Percentiles rank a stretch among this genome's conserved stretches.
Evolutionary conservation across 23 tunicate species (phyloP).

Genomic region (Clavelina lepadiformis): DNA sequence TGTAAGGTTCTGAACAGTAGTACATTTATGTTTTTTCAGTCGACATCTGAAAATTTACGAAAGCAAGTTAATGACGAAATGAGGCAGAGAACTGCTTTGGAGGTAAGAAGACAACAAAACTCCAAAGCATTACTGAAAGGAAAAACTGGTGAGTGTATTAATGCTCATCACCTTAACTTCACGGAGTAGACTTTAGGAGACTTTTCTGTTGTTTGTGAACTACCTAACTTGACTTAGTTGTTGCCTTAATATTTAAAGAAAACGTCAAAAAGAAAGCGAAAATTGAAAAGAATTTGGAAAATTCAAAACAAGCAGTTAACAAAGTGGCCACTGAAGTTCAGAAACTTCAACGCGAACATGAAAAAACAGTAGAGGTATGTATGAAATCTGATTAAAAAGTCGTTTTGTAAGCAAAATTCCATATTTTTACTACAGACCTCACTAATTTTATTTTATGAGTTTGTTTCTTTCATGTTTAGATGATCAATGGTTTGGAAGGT

Average conservation of each 20-base stretch:
- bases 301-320: constrained; percentile 54
- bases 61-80: constrained; percentile 85
- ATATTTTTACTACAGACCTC: too few relatives aligned
- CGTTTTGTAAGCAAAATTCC: too few relatives aligned
- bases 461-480: background rate
- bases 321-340: constrained; percentile 56
- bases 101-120: constrained; percentile 64
- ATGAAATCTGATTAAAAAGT: too few relatives aligned
- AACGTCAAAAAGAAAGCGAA: constrained; percentile 61
- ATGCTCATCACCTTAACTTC: background rate
- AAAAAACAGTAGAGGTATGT: constrained; percentile 34
- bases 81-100: constrained; percentile 72
- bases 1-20: background rate
- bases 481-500: constrained; percentile 16
- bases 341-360: constrained; percentile 43
- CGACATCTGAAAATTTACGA: constrained; percentile 61
- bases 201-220: too few relatives aligned
- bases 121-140: constrained; percentile 62
- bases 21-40: constrained; percentile 17
- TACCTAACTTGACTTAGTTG: background rate
- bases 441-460: too few relatives aligned
- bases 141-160: constrained; percentile 43
- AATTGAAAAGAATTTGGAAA: constrained; percentile 56
- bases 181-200: too few relatives aligned
- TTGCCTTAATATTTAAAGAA: constrained; percentile 12